These are phyloP conservation scores for Dicrurus megarhynchus DNA, from an alignment of 2,113 vertebrate genomes.

Conservation along the genomic window DNA sequence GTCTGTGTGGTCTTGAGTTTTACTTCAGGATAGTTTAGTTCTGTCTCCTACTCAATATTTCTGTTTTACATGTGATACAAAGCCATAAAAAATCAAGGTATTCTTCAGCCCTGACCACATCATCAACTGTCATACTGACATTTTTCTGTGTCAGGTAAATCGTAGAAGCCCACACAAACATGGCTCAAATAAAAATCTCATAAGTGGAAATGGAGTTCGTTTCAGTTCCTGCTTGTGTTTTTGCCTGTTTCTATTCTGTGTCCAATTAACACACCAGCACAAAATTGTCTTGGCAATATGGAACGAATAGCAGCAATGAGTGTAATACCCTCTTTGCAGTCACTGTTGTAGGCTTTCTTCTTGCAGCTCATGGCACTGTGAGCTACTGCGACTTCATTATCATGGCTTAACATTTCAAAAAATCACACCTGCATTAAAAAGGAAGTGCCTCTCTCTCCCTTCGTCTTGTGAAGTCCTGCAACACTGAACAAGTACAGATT, in stretches of 20 bases:
- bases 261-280: neutral
- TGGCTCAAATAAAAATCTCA: neutral
- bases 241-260: neutral
- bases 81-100: neutral
- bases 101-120: neutral
- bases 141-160: neutral
- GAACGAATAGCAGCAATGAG: neutral
- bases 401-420: neutral
- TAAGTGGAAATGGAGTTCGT: accelerated
- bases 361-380: neutral
- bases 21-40: neutral
- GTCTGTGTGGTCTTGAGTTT: neutral
- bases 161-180: neutral
- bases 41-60: neutral
- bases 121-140: neutral
- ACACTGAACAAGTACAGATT: neutral
- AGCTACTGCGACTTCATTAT: neutral
- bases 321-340: neutral
- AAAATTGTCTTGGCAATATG: neutral
- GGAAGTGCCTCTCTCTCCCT: neutral
- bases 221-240: neutral
- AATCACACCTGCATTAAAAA: neutral
- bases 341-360: neutral
- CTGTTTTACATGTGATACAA: neutral
- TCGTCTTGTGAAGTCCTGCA: neutral